A percentile compares a stretch with the other conserved stretches of the same genome.
Conservation (phyloP, 2,797 vertebrate genomes). For the Emydoidea blandingii region DNA sequence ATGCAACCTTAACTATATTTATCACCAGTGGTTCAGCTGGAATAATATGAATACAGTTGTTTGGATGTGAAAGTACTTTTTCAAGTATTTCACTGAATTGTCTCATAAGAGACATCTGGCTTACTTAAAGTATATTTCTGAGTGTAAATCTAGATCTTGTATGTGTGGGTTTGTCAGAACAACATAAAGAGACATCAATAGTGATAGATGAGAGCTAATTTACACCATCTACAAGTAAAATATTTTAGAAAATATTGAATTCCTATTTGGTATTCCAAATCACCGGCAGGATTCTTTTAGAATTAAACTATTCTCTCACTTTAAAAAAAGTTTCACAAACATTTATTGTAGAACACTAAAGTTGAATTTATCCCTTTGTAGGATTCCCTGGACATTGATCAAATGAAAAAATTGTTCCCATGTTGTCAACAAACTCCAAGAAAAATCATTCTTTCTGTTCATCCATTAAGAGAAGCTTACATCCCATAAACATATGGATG, state of each 20-base stretch:
- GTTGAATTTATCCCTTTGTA: conserved; percentile 63
- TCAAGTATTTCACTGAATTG: not conserved
- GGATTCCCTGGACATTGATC: conserved; percentile 69
- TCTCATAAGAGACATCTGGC: not conserved
- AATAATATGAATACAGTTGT: not conserved
- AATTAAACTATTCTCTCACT: conserved; percentile 10
- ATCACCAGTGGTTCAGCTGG: not conserved
- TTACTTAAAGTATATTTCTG: not conserved
- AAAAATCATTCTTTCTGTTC: conserved; percentile 71
- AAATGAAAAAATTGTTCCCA: conserved; percentile 70
- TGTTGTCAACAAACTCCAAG: conserved; percentile 74
- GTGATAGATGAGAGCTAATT: not conserved
- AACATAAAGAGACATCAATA: not conserved
- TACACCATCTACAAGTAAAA: not conserved
- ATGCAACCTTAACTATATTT: not conserved
- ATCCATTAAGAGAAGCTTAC: conserved; percentile 64
- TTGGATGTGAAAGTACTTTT: not conserved
- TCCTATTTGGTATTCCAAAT: not conserved
- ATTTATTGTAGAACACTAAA: conserved; percentile 51
- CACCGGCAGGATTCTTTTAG: conserved; percentile 10
- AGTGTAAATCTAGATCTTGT: not conserved
- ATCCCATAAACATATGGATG: conserved; percentile 66
- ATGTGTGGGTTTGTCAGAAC: not conserved
- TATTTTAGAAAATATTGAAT: not conserved
- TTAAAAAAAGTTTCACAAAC: conserved; percentile 23